phyloP scores from a whole-genome alignment of 2,888 invertebrate species.

The Drosophila birchii region DNA sequence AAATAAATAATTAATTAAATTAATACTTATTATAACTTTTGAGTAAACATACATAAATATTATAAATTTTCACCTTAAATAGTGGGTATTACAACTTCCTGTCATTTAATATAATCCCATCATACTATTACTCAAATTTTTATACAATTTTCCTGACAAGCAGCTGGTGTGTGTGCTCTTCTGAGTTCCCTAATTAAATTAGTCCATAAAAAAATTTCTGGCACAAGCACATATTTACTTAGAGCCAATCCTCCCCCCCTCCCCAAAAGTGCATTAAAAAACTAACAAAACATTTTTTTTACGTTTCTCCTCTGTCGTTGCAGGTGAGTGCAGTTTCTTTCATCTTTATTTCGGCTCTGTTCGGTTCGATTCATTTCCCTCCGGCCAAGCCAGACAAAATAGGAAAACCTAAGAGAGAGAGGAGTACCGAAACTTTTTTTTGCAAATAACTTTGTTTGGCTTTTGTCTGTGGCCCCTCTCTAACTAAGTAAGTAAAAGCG shows the following conservation, averaged over 20 bases:
- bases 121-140: not conserved
- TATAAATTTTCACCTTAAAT: no score
- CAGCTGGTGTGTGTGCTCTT: not conserved
- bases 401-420: not conserved
- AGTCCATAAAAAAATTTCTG: not conserved
- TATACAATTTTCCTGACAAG: not conserved
- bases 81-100: not conserved
- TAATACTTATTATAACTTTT: no score
- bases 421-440: slow-evolving; percentile 27
- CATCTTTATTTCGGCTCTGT: slow-evolving; percentile 33
- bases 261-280: slow-evolving; percentile 37
- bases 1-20: no score
- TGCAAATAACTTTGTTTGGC: slow-evolving; percentile 23
- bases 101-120: not conserved
- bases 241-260: not conserved
- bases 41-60: not conserved
- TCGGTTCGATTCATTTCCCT: slow-evolving; percentile 42
- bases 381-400: slow-evolving; percentile 25
- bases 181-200: slow-evolving; percentile 26
- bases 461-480: slow-evolving; percentile 10
- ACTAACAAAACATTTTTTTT: not conserved
- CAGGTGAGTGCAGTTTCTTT: slow-evolving; percentile 65
- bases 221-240: slow-evolving; percentile 18
- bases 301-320: slow-evolving; percentile 42
- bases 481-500: slow-evolving; percentile 38